Evolutionary conservation across 64 coral and sea anemone genomes (phyloP).

Genomic region (Montipora capricornis): DNA sequence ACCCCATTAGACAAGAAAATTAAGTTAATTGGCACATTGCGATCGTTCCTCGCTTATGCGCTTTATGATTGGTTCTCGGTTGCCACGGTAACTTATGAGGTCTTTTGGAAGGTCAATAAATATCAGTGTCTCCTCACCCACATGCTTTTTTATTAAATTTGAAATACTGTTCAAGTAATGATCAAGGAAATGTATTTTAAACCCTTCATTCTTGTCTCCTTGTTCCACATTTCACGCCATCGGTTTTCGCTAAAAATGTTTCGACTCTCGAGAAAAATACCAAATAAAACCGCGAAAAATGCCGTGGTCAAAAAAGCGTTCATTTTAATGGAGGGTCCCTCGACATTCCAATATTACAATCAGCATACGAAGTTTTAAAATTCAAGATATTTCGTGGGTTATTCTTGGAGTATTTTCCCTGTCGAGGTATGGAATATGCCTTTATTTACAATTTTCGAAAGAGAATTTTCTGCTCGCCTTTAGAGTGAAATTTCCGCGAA

Average conservation of each 20-base stretch:
- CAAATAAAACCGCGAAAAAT: slow-evolving; percentile 35
- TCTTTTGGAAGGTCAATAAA: background rate
- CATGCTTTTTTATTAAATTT: background rate
- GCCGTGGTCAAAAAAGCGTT: background rate
- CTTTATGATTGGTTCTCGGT: slow-evolving; percentile 43
- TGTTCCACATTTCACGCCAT: background rate
- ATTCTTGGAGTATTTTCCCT: background rate
- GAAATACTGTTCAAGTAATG: background rate
- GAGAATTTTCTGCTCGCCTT: background rate
- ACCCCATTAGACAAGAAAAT: slow-evolving; percentile 62
- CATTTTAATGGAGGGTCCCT: background rate
- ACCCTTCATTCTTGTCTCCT: too few species aligned
- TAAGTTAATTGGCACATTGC: slow-evolving; percentile 79
- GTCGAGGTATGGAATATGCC: background rate
- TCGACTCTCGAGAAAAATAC: background rate
- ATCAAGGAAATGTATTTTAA: too few species aligned
- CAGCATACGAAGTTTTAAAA: background rate
- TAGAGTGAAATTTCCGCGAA: background rate
- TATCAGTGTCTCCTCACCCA: background rate
- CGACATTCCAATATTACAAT: slow-evolving; percentile 50
- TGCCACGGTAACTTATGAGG: slow-evolving; percentile 20
- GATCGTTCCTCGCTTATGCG: slow-evolving; percentile 45
- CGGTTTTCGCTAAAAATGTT: background rate
- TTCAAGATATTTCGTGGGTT: background rate
- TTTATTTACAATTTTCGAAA: background rate